Evolutionary conservation across 2,888 invertebrate genomes (phyloP).

Genomic region (Augiades crinisus): DNA sequence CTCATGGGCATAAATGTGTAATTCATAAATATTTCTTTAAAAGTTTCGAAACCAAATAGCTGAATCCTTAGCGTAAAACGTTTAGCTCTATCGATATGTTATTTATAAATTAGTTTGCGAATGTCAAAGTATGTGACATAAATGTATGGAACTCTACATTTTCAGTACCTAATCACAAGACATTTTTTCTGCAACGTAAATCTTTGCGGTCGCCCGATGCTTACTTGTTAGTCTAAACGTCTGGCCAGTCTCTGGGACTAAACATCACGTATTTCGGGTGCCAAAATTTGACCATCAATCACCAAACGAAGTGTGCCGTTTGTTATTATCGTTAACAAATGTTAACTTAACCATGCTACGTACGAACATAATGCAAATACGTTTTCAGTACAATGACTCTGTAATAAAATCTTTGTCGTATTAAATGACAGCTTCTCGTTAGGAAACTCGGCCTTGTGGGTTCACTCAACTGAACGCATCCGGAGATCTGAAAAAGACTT

Average conservation of each 20-base stretch:
- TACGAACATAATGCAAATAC: constrained; percentile 11
- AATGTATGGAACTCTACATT: no score
- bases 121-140: not conserved
- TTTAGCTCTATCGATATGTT: no score
- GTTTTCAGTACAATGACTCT: constrained; percentile 31
- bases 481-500: constrained; percentile 19
- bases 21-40: no score
- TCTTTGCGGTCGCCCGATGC: not conserved
- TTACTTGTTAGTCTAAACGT: not conserved
- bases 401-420: constrained; percentile 33
- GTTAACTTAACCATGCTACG: not conserved
- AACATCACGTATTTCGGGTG: constrained; percentile 9
- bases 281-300: constrained; percentile 7
- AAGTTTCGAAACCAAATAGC: no score
- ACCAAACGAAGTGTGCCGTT: not conserved
- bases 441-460: constrained; percentile 39
- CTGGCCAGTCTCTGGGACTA: constrained; percentile 3
- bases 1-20: no score
- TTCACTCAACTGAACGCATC: constrained; percentile 29
- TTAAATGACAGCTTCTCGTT: constrained; percentile 37
- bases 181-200: not conserved
- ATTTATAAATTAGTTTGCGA: no score
- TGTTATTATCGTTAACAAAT: not conserved
- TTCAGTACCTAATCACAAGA: no score
- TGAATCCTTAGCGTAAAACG: no score